Evolutionary conservation across 2,797 vertebrate species (phyloP).

Genomic region (Sarcoramphus papa): DNA sequence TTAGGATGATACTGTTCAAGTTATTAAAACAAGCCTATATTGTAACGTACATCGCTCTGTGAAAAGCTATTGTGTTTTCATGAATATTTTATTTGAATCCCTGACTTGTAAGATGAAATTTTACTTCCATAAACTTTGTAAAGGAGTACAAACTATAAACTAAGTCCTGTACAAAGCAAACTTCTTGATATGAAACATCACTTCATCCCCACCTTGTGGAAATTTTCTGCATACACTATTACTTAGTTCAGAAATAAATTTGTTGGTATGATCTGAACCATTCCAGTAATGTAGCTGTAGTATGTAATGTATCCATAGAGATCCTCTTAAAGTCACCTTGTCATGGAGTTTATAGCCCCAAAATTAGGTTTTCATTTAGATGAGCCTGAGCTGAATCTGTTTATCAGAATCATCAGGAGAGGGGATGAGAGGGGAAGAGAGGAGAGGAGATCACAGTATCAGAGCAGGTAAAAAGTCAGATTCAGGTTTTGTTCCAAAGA

Average conservation of each 20-base stretch:
- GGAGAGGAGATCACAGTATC: not conserved
- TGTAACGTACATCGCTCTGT: not conserved
- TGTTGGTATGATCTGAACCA: not conserved
- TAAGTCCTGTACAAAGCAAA: not conserved
- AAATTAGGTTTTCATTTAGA: not conserved
- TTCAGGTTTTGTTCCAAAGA: not conserved
- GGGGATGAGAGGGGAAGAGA: not conserved
- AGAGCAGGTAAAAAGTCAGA: not conserved
- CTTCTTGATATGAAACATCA: not conserved
- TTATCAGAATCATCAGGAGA: not conserved
- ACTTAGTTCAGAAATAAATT: not conserved
- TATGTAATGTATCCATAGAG: not conserved
- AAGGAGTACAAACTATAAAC: not conserved
- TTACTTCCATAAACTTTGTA: not conserved
- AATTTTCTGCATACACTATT: not conserved
- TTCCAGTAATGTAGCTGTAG: not conserved
- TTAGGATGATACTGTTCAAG: not conserved
- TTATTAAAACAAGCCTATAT: not conserved
- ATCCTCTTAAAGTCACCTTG: not conserved
- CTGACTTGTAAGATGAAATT: not conserved
- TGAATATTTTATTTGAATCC: not conserved
- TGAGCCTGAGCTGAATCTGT: not conserved
- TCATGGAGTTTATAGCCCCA: not conserved
- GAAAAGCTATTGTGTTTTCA: not conserved
- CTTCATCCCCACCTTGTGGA: constrained; percentile 38